Evolutionary conservation across 2,888 invertebrate genomes (phyloP), one percentile per base, ranked within the genome.

Genomic region (Drosophila kuntzei): DNA sequence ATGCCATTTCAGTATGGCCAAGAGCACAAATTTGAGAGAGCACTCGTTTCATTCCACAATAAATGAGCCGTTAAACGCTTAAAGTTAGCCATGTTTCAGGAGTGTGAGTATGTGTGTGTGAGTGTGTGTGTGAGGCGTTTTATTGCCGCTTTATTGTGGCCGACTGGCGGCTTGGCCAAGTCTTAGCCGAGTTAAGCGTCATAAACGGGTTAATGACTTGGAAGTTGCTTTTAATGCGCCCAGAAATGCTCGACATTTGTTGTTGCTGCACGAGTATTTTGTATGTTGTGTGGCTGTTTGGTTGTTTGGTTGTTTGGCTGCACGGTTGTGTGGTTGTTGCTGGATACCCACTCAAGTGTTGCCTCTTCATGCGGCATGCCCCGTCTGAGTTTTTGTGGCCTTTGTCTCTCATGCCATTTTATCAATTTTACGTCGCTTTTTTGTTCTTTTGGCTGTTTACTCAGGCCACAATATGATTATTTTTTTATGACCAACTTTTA

Each of bases 141-240:
- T 85, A 85, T 87, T 80, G 85, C 79, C 82, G 72, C 85, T 87
- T 84, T 87, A 82, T 82, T 87, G 84, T 82, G 80, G 87, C 58
- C 65, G 41, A 54, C 60, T 54, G 64, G 43, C 69, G 51, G 68
- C 73, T 65, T 70, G 79, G 71, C 65, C 68, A 44, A 61, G 77
- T 70, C 77, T 85, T 82, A 79, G 87, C 71, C 83, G 80, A 80
- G 80, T 77, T 87, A 73, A 79, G 86, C 87, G 82, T 63, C 88
- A 85, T 88, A 89, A 89, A 89, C 87, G 89, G 88, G 88, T 89
- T 89, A 89, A 89, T 89, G 88, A 89, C 87, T 87, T 85, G 88
- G 89, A 89, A 88, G 88, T 85, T 83, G 80, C 76, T 79, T 80
- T 76, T 79, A 80, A 84, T 84, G 82, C 82, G 75, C 55, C 50